Percentiles rank a stretch among this genome's conserved stretches.
phyloP scores from a whole-genome alignment of 1,140 invertebrate species.

The Thaumatotibia leucotreta region DNA sequence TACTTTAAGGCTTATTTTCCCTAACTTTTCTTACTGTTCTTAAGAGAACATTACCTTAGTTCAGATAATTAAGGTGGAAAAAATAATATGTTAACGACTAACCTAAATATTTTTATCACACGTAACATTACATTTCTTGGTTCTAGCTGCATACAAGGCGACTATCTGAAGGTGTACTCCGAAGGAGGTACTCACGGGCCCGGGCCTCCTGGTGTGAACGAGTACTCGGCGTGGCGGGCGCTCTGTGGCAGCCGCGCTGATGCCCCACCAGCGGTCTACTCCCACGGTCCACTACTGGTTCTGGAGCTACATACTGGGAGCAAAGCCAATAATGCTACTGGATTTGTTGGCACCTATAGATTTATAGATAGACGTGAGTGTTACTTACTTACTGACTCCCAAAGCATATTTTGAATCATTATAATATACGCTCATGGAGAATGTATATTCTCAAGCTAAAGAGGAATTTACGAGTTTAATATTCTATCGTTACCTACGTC shows the following conservation, averaged over 20 bases:
- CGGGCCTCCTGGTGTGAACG: conserved; percentile 81
- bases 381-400: neutral
- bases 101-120: too few relatives aligned
- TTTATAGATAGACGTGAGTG: conserved; percentile 90
- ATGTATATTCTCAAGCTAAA: too few relatives aligned
- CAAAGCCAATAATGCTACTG: conserved; percentile 80
- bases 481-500: too few relatives aligned
- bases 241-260: conserved; percentile 86
- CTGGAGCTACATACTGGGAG: conserved; percentile 84
- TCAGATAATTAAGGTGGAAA: too few relatives aligned
- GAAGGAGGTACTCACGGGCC: conserved; percentile 79
- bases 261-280: conserved; percentile 86
- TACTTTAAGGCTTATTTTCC: too few relatives aligned
- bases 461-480: too few relatives aligned
- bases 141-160: conserved; percentile 83
- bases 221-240: conserved; percentile 86
- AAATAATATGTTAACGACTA: too few relatives aligned
- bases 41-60: too few relatives aligned
- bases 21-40: too few relatives aligned
- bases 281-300: conserved; percentile 85
- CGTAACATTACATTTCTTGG: conserved; percentile 22
- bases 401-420: neutral
- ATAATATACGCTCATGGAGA: too few relatives aligned
- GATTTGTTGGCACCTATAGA: conserved; percentile 87
- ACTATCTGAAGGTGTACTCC: conserved; percentile 88